Conservation (phyloP, 92 coral and sea anemone genomes). For the Porites rus region DNA sequence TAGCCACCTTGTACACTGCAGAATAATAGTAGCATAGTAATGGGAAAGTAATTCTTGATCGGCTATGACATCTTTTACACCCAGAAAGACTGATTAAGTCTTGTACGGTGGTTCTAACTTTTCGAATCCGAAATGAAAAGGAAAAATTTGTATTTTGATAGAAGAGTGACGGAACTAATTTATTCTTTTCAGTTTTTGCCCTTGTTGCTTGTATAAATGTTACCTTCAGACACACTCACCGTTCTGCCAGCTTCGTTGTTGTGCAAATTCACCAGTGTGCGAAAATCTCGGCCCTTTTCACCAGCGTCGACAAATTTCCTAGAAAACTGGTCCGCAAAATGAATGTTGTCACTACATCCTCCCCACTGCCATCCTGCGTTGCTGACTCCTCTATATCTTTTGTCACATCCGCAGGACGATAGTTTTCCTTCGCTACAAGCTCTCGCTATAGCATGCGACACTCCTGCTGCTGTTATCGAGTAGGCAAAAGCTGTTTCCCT, state of each 20-base stretch:
- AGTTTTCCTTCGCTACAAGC: slow-evolving; percentile 92
- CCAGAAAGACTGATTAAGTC: no score
- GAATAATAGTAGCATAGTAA: no score
- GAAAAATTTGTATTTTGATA: no score
- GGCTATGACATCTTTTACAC: no score
- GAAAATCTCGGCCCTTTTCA: slow-evolving; percentile 89
- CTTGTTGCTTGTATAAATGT: neutral
- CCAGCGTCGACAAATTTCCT: slow-evolving; percentile 91
- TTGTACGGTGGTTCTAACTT: no score
- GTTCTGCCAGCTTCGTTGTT: slow-evolving; percentile 97
- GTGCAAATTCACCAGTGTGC: slow-evolving; percentile 91
- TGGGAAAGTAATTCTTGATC: no score
- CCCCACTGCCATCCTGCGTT: slow-evolving; percentile 99
- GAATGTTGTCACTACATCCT: slow-evolving; percentile 97
- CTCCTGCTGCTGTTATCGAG: slow-evolving; percentile 97
- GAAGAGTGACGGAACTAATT: neutral
- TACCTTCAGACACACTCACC: slow-evolving; percentile 61
- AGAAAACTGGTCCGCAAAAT: slow-evolving; percentile 94
- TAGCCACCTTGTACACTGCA: no score
- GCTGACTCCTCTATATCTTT: slow-evolving; percentile 82
- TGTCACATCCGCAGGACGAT: slow-evolving; percentile 86
- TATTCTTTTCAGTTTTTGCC: neutral
- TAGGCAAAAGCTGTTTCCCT: slow-evolving; percentile 95
- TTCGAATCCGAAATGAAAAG: no score
- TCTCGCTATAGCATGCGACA: slow-evolving; percentile 87